These are phyloP conservation scores for Enteromius unitaeniatus DNA, from an alignment of 2,797 vertebrate genomes.

Conservation along the genomic window DNA sequence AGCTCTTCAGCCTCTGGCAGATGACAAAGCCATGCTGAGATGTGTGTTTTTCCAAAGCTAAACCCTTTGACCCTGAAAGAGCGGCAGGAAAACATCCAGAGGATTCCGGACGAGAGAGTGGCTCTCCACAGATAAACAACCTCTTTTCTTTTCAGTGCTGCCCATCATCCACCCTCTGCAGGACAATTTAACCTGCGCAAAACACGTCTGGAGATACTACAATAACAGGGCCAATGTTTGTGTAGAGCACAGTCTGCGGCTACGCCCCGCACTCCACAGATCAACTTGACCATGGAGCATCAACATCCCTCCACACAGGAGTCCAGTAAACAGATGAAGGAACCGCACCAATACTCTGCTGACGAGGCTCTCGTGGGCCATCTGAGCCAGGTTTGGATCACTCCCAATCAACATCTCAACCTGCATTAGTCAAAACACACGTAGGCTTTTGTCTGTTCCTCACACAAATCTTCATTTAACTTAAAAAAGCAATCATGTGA, in stretches of 20 bases:
- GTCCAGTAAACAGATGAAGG: neutral
- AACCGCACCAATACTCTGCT: neutral
- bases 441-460: neutral
- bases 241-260: neutral
- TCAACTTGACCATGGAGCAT: conserved; percentile 16
- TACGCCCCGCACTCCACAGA: neutral
- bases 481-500: neutral
- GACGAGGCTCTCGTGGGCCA: neutral
- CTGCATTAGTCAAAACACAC: neutral
- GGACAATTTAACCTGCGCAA: neutral
- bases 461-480: neutral
- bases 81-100: neutral
- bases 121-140: conserved; percentile 16
- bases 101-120: neutral
- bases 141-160: conserved; percentile 3
- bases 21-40: conserved; percentile 12
- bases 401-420: neutral
- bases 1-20: conserved; percentile 2
- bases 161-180: neutral
- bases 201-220: neutral
- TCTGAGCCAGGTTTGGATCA: neutral
- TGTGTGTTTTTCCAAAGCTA: conserved; percentile 11
- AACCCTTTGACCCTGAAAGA: neutral
- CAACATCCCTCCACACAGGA: neutral
- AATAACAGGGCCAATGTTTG: conserved; percentile 19